Evolutionary conservation across 2,113 vertebrate species (phyloP), one percentile per base, ranked within the genome.

Genomic region (Daphoenositta chrysoptera): DNA sequence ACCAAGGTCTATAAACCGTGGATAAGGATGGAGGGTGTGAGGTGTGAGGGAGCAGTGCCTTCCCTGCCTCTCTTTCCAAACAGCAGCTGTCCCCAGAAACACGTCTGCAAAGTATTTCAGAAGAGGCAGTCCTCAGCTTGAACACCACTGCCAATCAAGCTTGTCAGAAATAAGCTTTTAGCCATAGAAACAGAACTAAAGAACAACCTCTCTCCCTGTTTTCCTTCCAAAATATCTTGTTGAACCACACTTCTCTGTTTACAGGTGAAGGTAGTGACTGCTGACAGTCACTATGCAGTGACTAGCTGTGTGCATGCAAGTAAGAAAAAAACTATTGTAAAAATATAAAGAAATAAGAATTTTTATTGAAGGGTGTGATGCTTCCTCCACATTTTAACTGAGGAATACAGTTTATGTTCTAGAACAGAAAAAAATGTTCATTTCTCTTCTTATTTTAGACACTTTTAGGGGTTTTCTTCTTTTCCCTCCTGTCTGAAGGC

Each of bases 401-500:
- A 42, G 10, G 11, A 60, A 68, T 15, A 6, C 27, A 30, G 15
- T n/a, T 27, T 40, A 42, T 39, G 11, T 17, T 70, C 63, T 70
- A 33, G n/a, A 88, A 66, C 3, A 88, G 24, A 50, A 90, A 50
- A 90, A 64, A 87, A 45, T 30, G 2, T 40, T 71, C 3, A 10
- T 89, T 80, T 80, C 4, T 39, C 45, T 75, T 23, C 50, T 44
- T 53, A 53, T 30, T 73, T 79, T 44, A 81, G 15, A 42, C 8
- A 37, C 0, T 66, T 81, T 81, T 16, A 61, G 7, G 11, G 0
- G 1, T 15, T 6, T 28, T 12, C 4, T 15, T 13, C 8, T 37
- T 15, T 23, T 39, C 23, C 9, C 64, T 85, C 14, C 19, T 72
- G 17, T 15, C 48, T 83, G 42, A 90, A 90, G 18, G 15, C 6